phyloP scores from a whole-genome alignment of 1,140 invertebrate genomes.

The Diploscapter pachys region DNA sequence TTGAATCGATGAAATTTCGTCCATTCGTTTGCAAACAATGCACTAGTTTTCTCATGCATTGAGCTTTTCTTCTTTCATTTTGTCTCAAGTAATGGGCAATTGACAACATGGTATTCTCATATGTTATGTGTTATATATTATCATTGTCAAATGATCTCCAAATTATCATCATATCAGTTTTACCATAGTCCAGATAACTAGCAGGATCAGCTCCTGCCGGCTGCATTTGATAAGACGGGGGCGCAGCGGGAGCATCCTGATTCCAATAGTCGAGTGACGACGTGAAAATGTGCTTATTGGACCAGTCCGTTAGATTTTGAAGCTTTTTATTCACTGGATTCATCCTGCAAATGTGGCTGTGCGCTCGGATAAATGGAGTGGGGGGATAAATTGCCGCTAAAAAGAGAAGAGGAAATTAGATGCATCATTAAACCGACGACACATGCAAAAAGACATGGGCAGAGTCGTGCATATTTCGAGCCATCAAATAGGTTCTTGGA shows the following conservation, averaged over 20 bases:
- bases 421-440: not conserved
- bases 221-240: not conserved
- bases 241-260: slow-evolving; percentile 12
- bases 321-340: not conserved
- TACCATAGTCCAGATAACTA: not conserved
- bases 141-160: no score
- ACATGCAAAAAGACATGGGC: not conserved
- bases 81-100: no score
- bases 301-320: slow-evolving; percentile 29
- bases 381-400: not conserved
- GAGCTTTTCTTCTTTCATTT: no score
- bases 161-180: not conserved
- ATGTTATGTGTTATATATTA: no score
- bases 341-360: not conserved
- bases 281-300: slow-evolving; percentile 26
- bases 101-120: no score
- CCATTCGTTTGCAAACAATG: no score
- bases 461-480: not conserved
- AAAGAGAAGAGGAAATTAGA: not conserved
- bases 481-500: not conserved
- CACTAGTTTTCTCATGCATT: no score
- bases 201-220: not conserved
- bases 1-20: no score
- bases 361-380: not conserved
- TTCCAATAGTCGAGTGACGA: slow-evolving; percentile 29